phyloP scores from a whole-genome alignment of 2,797 vertebrate genomes.

The Phalloptychus januarius region DNA sequence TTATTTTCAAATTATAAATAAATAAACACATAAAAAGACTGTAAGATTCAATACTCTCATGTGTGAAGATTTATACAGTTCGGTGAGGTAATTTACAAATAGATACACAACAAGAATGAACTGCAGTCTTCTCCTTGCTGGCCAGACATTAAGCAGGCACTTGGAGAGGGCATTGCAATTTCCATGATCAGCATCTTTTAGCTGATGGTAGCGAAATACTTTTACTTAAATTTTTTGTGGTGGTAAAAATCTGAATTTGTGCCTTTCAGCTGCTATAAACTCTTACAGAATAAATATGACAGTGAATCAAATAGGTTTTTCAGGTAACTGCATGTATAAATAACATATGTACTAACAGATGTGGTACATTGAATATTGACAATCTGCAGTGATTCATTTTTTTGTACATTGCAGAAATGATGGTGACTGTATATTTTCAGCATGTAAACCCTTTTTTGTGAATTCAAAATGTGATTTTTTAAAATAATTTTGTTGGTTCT shows the following conservation, averaged over 20 bases:
- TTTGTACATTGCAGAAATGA: conserved; percentile 20
- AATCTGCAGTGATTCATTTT: conserved; percentile 20
- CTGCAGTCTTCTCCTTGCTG: conserved; percentile 29
- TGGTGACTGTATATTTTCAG: conserved; percentile 3
- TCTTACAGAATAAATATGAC: background rate
- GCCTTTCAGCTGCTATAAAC: conserved; percentile 17
- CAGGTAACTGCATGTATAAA: conserved; percentile 11
- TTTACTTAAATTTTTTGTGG: conserved; percentile 2
- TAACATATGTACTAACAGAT: conserved; percentile 22
- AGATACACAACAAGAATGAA: conserved; percentile 50
- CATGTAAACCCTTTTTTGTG: background rate
- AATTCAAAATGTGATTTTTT: conserved; percentile 1
- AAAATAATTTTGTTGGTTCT: conserved; percentile 51
- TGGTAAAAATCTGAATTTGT: conserved; percentile 1
- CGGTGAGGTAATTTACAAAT: conserved; percentile 60
- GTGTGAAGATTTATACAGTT: conserved; percentile 58
- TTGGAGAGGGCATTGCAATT: conserved; percentile 2
- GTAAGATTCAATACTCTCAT: conserved; percentile 53
- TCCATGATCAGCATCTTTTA: conserved; percentile 4
- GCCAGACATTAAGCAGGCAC: background rate
- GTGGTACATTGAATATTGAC: background rate
- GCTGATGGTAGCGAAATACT: conserved; percentile 13
- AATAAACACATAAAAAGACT: conserved; percentile 58
- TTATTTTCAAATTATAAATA: conserved; percentile 59
- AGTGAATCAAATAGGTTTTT: conserved; percentile 14